Conservation (phyloP, 2,888 invertebrate species). For the Laspeyria flexula region DNA sequence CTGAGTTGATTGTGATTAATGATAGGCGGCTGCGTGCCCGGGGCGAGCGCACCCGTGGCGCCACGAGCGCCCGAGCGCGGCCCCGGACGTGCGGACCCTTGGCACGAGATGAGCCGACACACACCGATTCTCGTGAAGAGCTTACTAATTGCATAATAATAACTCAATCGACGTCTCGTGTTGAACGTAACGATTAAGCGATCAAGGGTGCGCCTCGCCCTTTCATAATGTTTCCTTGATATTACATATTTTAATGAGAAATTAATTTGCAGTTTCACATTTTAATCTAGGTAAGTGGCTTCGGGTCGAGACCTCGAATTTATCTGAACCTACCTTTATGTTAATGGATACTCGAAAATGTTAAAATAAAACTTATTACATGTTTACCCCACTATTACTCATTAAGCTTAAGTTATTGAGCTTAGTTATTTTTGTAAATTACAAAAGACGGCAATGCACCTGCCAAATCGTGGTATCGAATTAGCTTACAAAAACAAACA, state of each 20-base stretch:
- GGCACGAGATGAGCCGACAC: slow-evolving; percentile 45
- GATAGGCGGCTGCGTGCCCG: slow-evolving; percentile 57
- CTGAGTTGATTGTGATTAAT: slow-evolving; percentile 84
- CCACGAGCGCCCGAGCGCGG: slow-evolving; percentile 41
- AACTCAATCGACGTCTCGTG: slow-evolving; percentile 75
- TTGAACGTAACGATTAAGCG: slow-evolving; percentile 59
- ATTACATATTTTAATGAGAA: slow-evolving; percentile 31
- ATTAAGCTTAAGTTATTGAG: neutral
- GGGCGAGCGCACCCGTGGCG: slow-evolving; percentile 67
- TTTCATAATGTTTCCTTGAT: slow-evolving; percentile 32
- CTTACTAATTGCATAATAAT: slow-evolving; percentile 81
- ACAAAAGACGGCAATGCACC: neutral
- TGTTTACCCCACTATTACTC: neutral
- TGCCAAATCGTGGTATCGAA: neutral
- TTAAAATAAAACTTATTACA: neutral
- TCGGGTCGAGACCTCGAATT: neutral
- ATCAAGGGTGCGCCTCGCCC: slow-evolving; percentile 41
- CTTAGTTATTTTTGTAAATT: neutral
- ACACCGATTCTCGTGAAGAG: slow-evolving; percentile 59
- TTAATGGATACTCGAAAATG: neutral
- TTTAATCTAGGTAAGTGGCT: slow-evolving; percentile 8
- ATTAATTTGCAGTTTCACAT: slow-evolving; percentile 34
- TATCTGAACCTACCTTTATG: neutral
- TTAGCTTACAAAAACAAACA: slow-evolving; percentile 12
- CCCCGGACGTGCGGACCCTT: slow-evolving; percentile 14